Percentiles rank a stretch among this genome's conserved stretches.
phyloP scores from a whole-genome alignment of 2,888 invertebrate species.

The Drosophila seclusa region DNA sequence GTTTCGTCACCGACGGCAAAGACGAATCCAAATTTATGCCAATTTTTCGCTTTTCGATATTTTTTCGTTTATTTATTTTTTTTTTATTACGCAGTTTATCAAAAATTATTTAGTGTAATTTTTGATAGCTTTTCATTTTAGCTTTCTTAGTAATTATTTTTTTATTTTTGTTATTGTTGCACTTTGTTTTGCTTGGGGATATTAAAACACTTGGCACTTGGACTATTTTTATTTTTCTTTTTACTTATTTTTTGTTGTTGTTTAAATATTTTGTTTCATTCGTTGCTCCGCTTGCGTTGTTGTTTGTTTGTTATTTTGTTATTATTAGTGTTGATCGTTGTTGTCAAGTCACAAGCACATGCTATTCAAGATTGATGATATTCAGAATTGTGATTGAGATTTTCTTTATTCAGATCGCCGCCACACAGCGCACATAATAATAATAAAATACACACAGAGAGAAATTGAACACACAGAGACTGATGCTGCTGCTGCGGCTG shows the following conservation, averaged over 20 bases:
- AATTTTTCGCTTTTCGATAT: constrained; percentile 2
- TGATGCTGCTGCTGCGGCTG: constrained; percentile 16
- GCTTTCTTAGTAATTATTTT: not conserved
- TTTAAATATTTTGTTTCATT: constrained; percentile 21
- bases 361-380: constrained; percentile 22
- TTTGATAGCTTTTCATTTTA: constrained; percentile 6
- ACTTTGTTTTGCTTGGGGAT: constrained; percentile 22
- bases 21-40: constrained; percentile 18
- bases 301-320: constrained; percentile 9
- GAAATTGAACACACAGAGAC: constrained; percentile 33
- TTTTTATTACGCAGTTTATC: constrained; percentile 34
- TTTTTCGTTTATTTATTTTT: not conserved
- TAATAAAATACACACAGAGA: constrained; percentile 52
- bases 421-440: constrained; percentile 42
- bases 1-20: constrained; percentile 63
- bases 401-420: constrained; percentile 41
- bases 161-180: constrained; percentile 26
- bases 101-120: constrained; percentile 9
- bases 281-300: constrained; percentile 20
- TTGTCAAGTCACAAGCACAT: constrained; percentile 27
- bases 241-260: constrained; percentile 1
- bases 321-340: constrained; percentile 29
- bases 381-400: constrained; percentile 54
- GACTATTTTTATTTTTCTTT: constrained; percentile 7
- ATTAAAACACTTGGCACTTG: constrained; percentile 53